Evolutionary conservation across 1,140 invertebrate species (phyloP).

Genomic region (Macrobrachium rosenbergii): DNA sequence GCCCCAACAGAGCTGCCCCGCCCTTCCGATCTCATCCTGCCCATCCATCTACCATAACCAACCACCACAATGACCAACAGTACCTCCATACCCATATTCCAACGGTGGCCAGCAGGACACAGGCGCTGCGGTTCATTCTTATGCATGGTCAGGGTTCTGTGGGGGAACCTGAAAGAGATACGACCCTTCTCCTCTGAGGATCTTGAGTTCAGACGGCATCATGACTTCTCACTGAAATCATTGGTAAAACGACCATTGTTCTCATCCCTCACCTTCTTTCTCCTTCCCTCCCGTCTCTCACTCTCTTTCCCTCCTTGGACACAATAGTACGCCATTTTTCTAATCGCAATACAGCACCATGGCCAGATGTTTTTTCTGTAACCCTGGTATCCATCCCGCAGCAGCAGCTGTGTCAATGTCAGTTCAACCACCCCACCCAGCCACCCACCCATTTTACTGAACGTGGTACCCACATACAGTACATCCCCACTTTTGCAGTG

Average conservation of each 20-base stretch:
- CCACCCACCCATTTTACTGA: conserved; percentile 34
- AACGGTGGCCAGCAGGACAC: conserved; percentile 60
- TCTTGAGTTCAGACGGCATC: conserved; percentile 16
- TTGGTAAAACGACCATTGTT: conserved; percentile 12
- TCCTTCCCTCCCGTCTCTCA: conserved; percentile 44
- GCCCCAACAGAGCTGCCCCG: conserved; percentile 48
- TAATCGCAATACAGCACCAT: conserved; percentile 16
- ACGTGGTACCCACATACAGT: conserved; percentile 34
- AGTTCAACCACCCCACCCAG: conserved; percentile 12
- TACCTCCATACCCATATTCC: conserved; percentile 32
- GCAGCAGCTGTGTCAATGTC: background rate
- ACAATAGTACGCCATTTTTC: conserved; percentile 60
- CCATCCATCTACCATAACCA: conserved; percentile 34
- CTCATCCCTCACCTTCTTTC: conserved; percentile 35
- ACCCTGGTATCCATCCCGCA: conserved; percentile 14
- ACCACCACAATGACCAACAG: background rate
- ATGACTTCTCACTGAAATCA: conserved; percentile 26
- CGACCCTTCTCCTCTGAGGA: background rate
- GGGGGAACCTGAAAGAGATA: conserved; percentile 16
- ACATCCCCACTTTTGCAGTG: conserved; percentile 57
- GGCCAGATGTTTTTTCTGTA: conserved; percentile 15
- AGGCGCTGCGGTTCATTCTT: conserved; percentile 64
- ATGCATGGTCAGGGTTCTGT: conserved; percentile 56
- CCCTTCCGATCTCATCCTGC: conserved; percentile 19
- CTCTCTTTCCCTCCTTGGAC: conserved; percentile 38